Percentiles rank a stretch among this genome's conserved stretches.
phyloP scores from a whole-genome alignment of 2,888 invertebrate genomes.

The Tinea trinotella region DNA sequence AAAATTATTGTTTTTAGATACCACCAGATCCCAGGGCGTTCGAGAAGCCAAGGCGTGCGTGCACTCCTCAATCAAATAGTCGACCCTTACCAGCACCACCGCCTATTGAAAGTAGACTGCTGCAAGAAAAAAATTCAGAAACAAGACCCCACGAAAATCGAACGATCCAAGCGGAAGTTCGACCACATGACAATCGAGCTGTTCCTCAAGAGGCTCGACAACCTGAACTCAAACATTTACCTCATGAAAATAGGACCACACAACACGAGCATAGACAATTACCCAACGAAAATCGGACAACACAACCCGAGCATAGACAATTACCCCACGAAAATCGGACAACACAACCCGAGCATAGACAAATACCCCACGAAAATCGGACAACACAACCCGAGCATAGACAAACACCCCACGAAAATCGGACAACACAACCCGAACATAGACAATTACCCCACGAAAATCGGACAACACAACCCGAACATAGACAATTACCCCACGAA shows the following conservation, averaged over 20 bases:
- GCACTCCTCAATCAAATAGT: conserved; percentile 60
- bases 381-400: not conserved
- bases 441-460: not conserved
- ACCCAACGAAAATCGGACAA: not conserved
- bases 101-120: conserved; percentile 29
- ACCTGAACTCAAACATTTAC: not conserved
- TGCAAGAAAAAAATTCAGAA: not conserved
- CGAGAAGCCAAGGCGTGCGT: conserved; percentile 58
- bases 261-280: not conserved
- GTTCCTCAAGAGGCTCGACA: not conserved
- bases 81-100: conserved; percentile 59
- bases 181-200: not conserved
- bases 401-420: not conserved
- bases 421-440: not conserved
- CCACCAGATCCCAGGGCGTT: conserved; percentile 63
- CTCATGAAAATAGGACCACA: not conserved
- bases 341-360: not conserved
- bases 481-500: not conserved
- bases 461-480: not conserved
- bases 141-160: not conserved
- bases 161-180: not conserved
- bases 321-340: not conserved
- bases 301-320: not conserved
- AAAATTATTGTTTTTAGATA: conserved; percentile 33
- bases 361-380: not conserved